Evolutionary conservation across 2,888 invertebrate species (phyloP).

Genomic region (Xanthorhoe designata): DNA sequence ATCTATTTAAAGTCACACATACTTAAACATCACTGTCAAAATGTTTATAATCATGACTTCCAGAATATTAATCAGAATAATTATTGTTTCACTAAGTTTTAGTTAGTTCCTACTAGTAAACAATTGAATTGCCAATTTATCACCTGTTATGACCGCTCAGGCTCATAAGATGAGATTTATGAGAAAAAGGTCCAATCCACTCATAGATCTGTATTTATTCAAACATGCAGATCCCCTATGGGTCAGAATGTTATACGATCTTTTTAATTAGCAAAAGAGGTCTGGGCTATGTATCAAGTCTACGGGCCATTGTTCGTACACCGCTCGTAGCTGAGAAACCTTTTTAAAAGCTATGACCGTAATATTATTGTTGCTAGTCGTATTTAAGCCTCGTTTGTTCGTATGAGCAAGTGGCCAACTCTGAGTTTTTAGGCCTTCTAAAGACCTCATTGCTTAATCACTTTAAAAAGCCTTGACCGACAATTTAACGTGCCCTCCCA

Average conservation of each 20-base stretch:
- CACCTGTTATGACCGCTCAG: background rate
- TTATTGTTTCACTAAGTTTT: background rate
- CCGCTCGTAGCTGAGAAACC: slow-evolving; percentile 9
- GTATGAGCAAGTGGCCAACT: too few species aligned
- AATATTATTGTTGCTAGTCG: slow-evolving; percentile 1
- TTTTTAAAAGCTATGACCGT: background rate
- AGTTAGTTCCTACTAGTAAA: background rate
- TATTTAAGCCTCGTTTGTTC: background rate
- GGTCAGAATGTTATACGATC: slow-evolving; percentile 33
- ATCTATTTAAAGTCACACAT: too few species aligned
- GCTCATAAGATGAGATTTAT: background rate
- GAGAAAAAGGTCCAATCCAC: slow-evolving; percentile 7
- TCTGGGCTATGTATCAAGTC: slow-evolving; percentile 57
- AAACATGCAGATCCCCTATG: slow-evolving; percentile 46
- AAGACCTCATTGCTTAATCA: too few species aligned
- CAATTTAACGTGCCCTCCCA: too few species aligned
- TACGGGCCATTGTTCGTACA: slow-evolving; percentile 49
- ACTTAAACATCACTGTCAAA: too few species aligned
- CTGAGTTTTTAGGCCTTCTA: too few species aligned
- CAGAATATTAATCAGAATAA: too few species aligned
- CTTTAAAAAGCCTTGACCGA: too few species aligned
- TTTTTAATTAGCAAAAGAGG: slow-evolving; percentile 74
- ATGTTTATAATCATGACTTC: too few species aligned
- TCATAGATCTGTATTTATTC: slow-evolving; percentile 28
- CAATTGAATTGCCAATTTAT: background rate